phyloP scores from a whole-genome alignment of 2,113 vertebrate species.

The Eidolon helvum region DNA sequence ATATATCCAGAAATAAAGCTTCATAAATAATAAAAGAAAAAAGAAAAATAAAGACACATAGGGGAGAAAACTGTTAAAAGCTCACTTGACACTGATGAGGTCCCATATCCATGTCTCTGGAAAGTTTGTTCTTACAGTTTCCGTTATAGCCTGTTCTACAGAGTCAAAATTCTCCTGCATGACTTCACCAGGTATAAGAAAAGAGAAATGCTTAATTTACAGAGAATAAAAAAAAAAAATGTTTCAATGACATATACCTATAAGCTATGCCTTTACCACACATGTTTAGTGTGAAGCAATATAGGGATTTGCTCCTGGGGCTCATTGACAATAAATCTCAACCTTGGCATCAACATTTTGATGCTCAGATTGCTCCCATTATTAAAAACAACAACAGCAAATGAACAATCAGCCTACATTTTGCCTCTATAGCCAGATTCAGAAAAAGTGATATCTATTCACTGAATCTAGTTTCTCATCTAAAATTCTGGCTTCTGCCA shows the following conservation, averaged over 20 bases:
- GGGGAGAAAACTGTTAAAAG: not conserved
- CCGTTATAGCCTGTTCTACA: not conserved
- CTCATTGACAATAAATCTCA: not conserved
- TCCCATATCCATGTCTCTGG: constrained; percentile 94
- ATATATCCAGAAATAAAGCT: not conserved
- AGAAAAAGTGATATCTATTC: not conserved
- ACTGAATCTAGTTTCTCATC: not conserved
- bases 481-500: not conserved
- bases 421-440: not conserved
- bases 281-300: not conserved
- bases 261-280: not conserved
- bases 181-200: not conserved
- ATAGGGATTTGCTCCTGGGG: not conserved
- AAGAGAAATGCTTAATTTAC: not conserved
- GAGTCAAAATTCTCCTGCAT: not conserved
- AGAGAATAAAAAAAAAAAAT: not conserved
- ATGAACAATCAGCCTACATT: not conserved
- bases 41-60: not conserved
- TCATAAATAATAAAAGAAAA: not conserved
- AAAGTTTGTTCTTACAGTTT: constrained; percentile 86
- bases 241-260: not conserved
- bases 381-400: not conserved
- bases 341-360: not conserved
- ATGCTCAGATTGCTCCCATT: not conserved
- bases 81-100: constrained; percentile 84